Conservation (phyloP, 2,888 invertebrate species). For the Cephus rjabovi region DNA sequence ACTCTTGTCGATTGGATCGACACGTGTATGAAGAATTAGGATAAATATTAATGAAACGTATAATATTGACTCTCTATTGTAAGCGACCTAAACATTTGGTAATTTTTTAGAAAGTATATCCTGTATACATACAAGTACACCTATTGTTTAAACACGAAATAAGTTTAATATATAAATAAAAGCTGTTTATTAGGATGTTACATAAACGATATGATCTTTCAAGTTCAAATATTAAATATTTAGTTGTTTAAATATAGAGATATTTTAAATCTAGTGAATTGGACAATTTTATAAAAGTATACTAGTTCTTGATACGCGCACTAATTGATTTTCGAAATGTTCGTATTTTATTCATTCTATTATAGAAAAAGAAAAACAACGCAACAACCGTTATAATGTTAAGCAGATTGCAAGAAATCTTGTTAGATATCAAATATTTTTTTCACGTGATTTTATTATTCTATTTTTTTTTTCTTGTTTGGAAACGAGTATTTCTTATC, state of each 20-base stretch:
- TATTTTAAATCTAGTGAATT: background rate
- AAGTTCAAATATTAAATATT: constrained; percentile 6
- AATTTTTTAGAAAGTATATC: constrained; percentile 2
- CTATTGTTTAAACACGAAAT: background rate
- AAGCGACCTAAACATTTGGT: background rate
- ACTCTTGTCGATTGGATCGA: background rate
- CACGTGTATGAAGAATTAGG: background rate
- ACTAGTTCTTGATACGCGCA: background rate
- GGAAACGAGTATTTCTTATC: background rate
- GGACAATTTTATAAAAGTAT: background rate
- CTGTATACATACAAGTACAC: background rate
- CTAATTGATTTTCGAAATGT: background rate
- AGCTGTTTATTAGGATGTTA: constrained; percentile 3
- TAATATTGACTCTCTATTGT: background rate
- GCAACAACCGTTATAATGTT: background rate
- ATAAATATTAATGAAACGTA: background rate
- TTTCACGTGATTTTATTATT: background rate
- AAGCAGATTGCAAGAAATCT: background rate
- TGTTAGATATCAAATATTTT: background rate
- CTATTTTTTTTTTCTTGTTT: background rate
- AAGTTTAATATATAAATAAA: background rate
- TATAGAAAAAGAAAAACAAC: background rate
- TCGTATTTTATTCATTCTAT: background rate
- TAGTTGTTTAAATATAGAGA: background rate
- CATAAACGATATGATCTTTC: background rate